Conservation (phyloP, 2,113 vertebrate species). For the Charadrius vociferus region DNA sequence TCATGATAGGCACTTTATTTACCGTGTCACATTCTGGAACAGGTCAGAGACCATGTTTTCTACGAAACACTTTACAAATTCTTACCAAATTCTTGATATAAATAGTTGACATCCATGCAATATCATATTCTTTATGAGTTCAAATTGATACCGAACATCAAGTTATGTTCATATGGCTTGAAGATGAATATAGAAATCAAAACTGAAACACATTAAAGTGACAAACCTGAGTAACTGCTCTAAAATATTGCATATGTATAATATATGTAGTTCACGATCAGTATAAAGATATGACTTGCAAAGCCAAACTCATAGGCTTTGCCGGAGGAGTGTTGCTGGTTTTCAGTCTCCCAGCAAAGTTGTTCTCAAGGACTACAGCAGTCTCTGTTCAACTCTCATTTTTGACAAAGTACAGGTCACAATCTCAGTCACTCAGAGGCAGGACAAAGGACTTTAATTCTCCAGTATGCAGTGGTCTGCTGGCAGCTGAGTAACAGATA, state of each 20-base stretch:
- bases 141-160: background rate
- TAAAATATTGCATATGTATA: background rate
- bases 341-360: background rate
- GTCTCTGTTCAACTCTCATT: background rate
- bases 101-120: background rate
- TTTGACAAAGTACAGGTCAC: background rate
- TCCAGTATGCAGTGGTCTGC: background rate
- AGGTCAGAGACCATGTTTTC: background rate
- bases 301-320: background rate
- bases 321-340: background rate
- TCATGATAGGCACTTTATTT: background rate
- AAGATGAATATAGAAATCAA: background rate
- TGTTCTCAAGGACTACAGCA: background rate
- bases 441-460: background rate
- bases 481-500: background rate
- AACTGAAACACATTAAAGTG: background rate
- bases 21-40: background rate
- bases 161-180: background rate
- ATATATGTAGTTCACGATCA: background rate
- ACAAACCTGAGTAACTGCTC: background rate
- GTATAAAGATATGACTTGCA: background rate
- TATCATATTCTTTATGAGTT: background rate
- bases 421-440: background rate
- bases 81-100: background rate
- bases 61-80: background rate